Percentiles rank a stretch among this genome's conserved stretches.
phyloP scores from a whole-genome alignment of 2,888 invertebrate species.

The Leistus spinibarbis region DNA sequence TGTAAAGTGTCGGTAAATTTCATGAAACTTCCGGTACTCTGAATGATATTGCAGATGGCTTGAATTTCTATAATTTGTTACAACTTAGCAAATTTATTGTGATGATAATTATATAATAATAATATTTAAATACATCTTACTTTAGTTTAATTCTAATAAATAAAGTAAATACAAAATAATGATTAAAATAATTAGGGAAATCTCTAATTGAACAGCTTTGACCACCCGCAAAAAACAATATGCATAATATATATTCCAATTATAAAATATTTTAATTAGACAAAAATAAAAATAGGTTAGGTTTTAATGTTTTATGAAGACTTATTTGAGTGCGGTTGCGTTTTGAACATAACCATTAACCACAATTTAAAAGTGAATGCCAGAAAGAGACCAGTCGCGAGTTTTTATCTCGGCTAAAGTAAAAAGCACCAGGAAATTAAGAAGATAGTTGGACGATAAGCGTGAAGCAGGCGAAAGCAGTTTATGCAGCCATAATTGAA shows the following conservation, averaged over 20 bases:
- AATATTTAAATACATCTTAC: too few species aligned
- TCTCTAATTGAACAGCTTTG: neutral
- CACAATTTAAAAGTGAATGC: neutral
- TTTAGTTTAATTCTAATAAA: too few species aligned
- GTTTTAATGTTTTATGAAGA: neutral
- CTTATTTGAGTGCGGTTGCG: neutral
- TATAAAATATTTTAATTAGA: neutral
- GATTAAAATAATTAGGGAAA: neutral
- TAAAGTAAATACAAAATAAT: too few species aligned
- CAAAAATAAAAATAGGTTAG: neutral
- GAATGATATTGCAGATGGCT: neutral
- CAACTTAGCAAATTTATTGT: too few species aligned
- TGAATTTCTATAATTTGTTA: too few species aligned
- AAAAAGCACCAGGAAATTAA: slow-evolving; percentile 29
- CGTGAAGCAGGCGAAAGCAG: slow-evolving; percentile 16
- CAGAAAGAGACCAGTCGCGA: neutral
- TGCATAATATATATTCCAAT: neutral
- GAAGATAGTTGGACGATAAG: slow-evolving; percentile 32
- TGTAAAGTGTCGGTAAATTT: slow-evolving; percentile 14
- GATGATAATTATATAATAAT: too few species aligned
- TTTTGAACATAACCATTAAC: neutral
- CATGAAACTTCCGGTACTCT: slow-evolving; percentile 14
- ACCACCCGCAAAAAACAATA: neutral
- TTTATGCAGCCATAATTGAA: slow-evolving; percentile 23
- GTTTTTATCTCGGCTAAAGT: neutral